Conservation (phyloP, 2,113 vertebrate genomes). For the Pantherophis guttatus region DNA sequence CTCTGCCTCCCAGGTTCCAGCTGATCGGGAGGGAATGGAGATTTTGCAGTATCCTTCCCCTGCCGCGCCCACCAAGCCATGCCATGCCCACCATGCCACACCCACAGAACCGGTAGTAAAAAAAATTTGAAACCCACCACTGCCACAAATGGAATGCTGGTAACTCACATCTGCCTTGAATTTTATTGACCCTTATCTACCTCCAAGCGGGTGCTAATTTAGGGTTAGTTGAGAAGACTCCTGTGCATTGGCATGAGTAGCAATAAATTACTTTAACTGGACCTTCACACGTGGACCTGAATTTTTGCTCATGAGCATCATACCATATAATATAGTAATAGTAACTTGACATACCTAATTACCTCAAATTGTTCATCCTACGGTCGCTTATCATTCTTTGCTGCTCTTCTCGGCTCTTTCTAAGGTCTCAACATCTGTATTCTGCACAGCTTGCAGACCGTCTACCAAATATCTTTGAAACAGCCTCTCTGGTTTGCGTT, state of each 20-base stretch:
- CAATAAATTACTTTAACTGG: not conserved
- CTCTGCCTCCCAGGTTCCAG: no score
- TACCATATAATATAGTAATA: not conserved
- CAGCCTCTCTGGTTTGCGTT: not conserved
- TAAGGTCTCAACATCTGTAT: not conserved
- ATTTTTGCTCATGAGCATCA: not conserved
- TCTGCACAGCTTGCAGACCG: accelerated
- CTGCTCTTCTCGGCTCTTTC: not conserved
- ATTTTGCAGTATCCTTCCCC: no score
- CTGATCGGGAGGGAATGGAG: no score
- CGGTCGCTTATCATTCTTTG: not conserved
- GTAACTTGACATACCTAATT: not conserved
- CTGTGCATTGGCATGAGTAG: no score
- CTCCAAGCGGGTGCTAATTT: not conserved
- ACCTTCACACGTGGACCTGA: not conserved
- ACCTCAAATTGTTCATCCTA: not conserved
- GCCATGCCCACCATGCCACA: no score
- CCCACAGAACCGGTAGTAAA: no score
- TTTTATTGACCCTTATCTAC: not conserved
- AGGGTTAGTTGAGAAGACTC: not conserved
- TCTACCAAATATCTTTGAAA: accelerated
- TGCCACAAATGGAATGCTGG: not conserved
- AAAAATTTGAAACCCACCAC: no score
- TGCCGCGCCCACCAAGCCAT: no score
- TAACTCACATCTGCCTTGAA: not conserved